Base-by-base conservation (phyloP, 2,797 vertebrate genomes). In the Potorous gilbertii region DNA sequence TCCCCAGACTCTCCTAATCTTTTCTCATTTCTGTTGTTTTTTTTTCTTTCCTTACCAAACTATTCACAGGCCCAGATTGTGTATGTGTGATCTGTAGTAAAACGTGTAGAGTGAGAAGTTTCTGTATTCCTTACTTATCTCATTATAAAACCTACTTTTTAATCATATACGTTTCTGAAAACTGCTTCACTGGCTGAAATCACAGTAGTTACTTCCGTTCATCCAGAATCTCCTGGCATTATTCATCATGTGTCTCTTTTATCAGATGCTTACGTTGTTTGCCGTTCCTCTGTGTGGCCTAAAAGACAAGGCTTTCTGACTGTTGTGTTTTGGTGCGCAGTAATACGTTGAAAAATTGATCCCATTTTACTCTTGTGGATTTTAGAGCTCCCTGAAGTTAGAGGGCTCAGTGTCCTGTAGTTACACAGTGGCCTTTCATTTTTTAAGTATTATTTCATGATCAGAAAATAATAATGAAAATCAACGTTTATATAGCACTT, bases 281-380 rank as follows among this genome's bases (percentile, higher is more conserved):
- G 18, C 91, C n/a, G 91, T 95, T 95, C 92, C 56, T 16, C 18
- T 96, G 95, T 74, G 91, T 56, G 59, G 55, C 91, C 40, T 90
- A 90, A 92, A 96, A 90, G 21, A 52, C 90, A 6, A 94, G 57
- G 8, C n/a, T 96, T 95, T 18, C 12, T 46, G 89, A 81, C 74
- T 11, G 91, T 59, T 96, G 89, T 90, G 56, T 92, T 29, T 52
- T 91, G 56, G 46, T n/a, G 3, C 89, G 29, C 40, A 59, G 13
- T 94, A 34, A 92, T n/a, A 93, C 92, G 8, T 81, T 94, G 74
- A 87, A 87, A 27, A 90, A n/a, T 27, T 93, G 18, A 92, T 87
- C 92, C 95, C n/a, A 94, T 87, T 92, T 46, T 90, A 89, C 24
- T 91, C 18, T 95, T 56, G 89, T 12, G 91, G 93, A 90, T 54